phyloP scores from a whole-genome alignment of 2,888 invertebrate genomes.

The Polyommatus iphigenia region DNA sequence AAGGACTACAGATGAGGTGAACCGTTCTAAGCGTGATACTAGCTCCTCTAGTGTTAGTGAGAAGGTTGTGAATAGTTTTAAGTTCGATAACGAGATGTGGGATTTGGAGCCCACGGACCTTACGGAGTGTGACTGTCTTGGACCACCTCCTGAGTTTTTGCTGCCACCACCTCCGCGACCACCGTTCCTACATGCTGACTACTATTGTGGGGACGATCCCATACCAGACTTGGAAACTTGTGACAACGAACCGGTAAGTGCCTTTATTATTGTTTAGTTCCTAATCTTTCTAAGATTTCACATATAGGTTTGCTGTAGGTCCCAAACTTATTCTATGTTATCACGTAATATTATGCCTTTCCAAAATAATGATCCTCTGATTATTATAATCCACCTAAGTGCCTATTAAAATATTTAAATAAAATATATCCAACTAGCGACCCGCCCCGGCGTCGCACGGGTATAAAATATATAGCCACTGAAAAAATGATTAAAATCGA shows the following conservation, averaged over 20 bases:
- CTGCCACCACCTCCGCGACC: slow-evolving; percentile 87
- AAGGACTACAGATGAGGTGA: slow-evolving; percentile 72
- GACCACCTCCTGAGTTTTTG: slow-evolving; percentile 87
- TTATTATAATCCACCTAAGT: neutral
- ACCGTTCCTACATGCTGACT: slow-evolving; percentile 84
- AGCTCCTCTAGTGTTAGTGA: slow-evolving; percentile 70
- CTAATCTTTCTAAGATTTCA: neutral
- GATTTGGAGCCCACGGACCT: slow-evolving; percentile 85
- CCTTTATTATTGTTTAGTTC: neutral
- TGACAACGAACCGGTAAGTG: slow-evolving; percentile 88
- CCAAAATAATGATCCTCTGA: neutral
- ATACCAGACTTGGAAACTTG: slow-evolving; percentile 87
- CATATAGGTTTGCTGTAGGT: neutral
- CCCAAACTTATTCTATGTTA: neutral
- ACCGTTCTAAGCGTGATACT: slow-evolving; percentile 74
- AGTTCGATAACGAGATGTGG: slow-evolving; percentile 84
- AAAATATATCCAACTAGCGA: no score
- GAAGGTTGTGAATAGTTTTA: slow-evolving; percentile 79
- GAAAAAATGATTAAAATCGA: no score
- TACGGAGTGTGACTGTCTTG: slow-evolving; percentile 88
- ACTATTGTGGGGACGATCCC: slow-evolving; percentile 86
- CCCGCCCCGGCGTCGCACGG: no score
- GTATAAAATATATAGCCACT: no score
- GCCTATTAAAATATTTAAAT: no score
- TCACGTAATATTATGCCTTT: neutral